Evolutionary conservation across 2,888 invertebrate genomes (phyloP).

Genomic region (Xanthorhoe spadicearia): DNA sequence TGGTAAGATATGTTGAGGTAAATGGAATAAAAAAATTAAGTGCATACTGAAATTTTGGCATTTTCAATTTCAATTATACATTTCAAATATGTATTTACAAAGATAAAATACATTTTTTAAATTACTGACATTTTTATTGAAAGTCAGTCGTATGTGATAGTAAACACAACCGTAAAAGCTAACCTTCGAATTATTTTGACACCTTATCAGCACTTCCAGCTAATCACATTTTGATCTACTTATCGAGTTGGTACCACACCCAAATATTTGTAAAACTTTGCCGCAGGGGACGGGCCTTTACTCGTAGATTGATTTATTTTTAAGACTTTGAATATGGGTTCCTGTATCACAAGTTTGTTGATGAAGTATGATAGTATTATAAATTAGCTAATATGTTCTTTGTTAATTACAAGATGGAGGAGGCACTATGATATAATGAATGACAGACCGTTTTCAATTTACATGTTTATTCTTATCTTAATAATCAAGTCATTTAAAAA

Average conservation of each 20-base stretch:
- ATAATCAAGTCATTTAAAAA: too few relatives aligned
- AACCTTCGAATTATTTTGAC: conserved; percentile 40
- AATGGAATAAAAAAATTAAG: too few relatives aligned
- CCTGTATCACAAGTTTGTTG: conserved; percentile 14
- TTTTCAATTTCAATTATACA: too few relatives aligned
- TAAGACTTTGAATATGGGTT: conserved; percentile 10
- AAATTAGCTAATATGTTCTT: not conserved
- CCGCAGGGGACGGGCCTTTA: conserved; percentile 39
- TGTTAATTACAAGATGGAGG: not conserved
- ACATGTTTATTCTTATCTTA: too few relatives aligned
- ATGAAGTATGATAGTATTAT: not conserved
- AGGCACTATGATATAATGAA: too few relatives aligned
- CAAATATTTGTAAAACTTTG: conserved; percentile 33
- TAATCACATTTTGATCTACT: conserved; percentile 35
- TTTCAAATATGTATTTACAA: not conserved
- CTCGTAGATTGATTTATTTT: conserved; percentile 37
- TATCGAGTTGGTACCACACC: conserved; percentile 33
- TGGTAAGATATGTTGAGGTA: too few relatives aligned
- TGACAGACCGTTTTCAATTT: too few relatives aligned
- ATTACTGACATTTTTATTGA: conserved; percentile 20
- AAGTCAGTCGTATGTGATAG: not conserved
- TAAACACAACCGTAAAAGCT: conserved; percentile 12
- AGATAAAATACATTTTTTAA: not conserved
- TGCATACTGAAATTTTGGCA: too few relatives aligned
- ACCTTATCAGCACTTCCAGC: conserved; percentile 36